Evolutionary conservation across 2,888 invertebrate species (phyloP), one percentile per base, ranked within the genome.

Genomic region (Philopedon plagiatum): DNA sequence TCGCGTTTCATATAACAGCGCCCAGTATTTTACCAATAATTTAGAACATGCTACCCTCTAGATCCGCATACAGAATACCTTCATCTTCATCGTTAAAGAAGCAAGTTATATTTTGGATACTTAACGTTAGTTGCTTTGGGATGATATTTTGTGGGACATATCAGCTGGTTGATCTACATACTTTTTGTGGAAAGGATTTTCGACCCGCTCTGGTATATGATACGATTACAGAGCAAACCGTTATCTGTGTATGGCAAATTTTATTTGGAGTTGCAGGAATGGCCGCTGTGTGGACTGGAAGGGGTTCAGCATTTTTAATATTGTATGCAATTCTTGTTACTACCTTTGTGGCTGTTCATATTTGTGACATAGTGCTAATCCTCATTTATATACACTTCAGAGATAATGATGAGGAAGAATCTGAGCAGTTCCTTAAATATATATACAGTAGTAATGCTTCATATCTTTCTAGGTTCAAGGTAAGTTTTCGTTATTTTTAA

Each of bases 131-230:
- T 15, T 41, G 15, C 15, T 4, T 41, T 15, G 41, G 41, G 15
- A 15, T 41, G 41, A 41, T 41, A 15, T 15, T 41, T 15, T 41
- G 37, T 18, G n/a, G 39, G 9, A 1, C 13, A 11, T 39, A 19
- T n/a, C 54, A 56, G 32, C n/a, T 19, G 3, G 1, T 39, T 1
- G 5, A 26, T 8, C 19, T 64, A 5, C 2, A 56, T 4, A n/a
- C 1, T 8, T 34, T 23, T 23, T 64, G 64, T 15, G 64, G 56
- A 26, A 51, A 39, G 39, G 64, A 64, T 51, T 64, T 64, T 26
- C n/a, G 64, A 46, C 15, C 39, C 1, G 41, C 39, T 18, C 23
- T n/a, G 15, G 54, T 56, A 15, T 54, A 5, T 0, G 54, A 64
- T 56, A 9, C 64, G 37, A 21, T 3, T 1, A 5, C 13, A 5